phyloP scores from a whole-genome alignment of 2,797 vertebrate genomes.

The Bryconaethiops microstoma region DNA sequence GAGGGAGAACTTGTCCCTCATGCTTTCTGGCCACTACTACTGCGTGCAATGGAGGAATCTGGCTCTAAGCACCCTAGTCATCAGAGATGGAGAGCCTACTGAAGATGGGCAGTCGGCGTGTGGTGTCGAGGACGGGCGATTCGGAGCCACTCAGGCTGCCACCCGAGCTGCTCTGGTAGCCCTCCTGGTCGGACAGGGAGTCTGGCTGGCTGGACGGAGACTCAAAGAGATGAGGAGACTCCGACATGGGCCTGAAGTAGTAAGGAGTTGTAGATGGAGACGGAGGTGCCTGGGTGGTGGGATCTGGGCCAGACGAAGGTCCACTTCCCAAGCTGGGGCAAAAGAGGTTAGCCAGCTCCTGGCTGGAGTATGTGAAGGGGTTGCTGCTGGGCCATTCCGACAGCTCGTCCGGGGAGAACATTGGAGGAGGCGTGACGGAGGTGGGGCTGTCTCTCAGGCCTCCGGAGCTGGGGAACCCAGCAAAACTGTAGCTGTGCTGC shows the following conservation, averaged over 20 bases:
- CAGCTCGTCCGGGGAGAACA: slow-evolving; percentile 91
- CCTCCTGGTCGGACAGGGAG: slow-evolving; percentile 97
- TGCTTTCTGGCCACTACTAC: slow-evolving; percentile 48
- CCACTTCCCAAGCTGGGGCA: slow-evolving; percentile 84
- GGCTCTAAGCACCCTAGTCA: slow-evolving; percentile 78
- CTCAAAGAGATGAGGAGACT: slow-evolving; percentile 92
- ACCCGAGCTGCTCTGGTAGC: slow-evolving; percentile 96
- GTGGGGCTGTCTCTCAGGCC: slow-evolving; percentile 95
- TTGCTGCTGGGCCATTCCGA: slow-evolving; percentile 91
- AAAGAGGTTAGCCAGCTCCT: slow-evolving; percentile 95
- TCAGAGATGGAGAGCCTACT: slow-evolving; percentile 98
- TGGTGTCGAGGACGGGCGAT: slow-evolving; percentile 93
- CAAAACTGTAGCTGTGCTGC: slow-evolving; percentile 98
- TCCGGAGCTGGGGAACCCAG: slow-evolving; percentile 87
- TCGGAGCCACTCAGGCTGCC: slow-evolving; percentile 94
- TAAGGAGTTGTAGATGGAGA: slow-evolving; percentile 85
- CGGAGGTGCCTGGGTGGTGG: slow-evolving; percentile 68
- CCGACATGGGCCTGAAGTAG: slow-evolving; percentile 92
- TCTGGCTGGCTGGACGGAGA: slow-evolving; percentile 92
- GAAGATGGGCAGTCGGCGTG: slow-evolving; percentile 96
- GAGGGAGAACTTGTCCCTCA: slow-evolving; percentile 43
- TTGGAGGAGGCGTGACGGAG: slow-evolving; percentile 93
- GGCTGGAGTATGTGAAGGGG: slow-evolving; percentile 97
- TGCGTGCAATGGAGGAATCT: slow-evolving; percentile 44
- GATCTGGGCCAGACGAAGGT: slow-evolving; percentile 76